These are phyloP conservation scores for Plectus sambesii DNA, from an alignment of 1,140 invertebrate species.

Conservation along the genomic window DNA sequence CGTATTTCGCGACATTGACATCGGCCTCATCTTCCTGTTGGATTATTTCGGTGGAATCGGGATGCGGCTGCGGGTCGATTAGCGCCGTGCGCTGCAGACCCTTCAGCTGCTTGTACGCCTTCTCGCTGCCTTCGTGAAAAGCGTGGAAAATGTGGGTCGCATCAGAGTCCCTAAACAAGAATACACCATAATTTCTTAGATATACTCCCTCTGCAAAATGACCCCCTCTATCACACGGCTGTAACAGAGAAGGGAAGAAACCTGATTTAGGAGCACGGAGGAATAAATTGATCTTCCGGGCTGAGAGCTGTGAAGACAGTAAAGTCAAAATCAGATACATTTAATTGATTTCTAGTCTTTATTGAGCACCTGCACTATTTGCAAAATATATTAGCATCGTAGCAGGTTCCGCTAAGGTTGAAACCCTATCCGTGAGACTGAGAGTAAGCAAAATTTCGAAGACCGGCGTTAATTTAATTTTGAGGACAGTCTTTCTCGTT, in stretches of 20 bases:
- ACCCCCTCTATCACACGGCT: no score
- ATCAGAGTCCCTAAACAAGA: slow-evolving; percentile 35
- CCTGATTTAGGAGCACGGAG: no score
- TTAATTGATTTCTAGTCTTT: slow-evolving; percentile 2
- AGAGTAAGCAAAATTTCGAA: no score
- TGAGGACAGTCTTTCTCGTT: no score
- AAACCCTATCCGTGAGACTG: no score
- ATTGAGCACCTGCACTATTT: no score
- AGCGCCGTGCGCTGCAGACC: slow-evolving; percentile 23
- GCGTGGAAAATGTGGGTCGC: slow-evolving; percentile 45
- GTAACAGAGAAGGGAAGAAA: no score
- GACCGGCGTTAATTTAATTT: no score
- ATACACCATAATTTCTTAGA: not conserved
- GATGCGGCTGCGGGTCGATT: slow-evolving; percentile 13
- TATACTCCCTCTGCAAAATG: no score
- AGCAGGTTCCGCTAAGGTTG: no score
- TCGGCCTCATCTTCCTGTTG: slow-evolving; percentile 20
- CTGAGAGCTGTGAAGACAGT: slow-evolving; percentile 5
- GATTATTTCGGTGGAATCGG: slow-evolving; percentile 19
- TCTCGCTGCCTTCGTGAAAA: slow-evolving; percentile 31
- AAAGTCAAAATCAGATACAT: slow-evolving; percentile 3
- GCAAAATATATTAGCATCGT: no score
- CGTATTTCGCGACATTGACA: slow-evolving; percentile 31
- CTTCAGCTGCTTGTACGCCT: slow-evolving; percentile 40
- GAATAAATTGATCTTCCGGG: no score